Evolutionary conservation across 2,888 invertebrate species (phyloP), one percentile per base, ranked within the genome.

Genomic region (Phragmatobia fuliginosa): DNA sequence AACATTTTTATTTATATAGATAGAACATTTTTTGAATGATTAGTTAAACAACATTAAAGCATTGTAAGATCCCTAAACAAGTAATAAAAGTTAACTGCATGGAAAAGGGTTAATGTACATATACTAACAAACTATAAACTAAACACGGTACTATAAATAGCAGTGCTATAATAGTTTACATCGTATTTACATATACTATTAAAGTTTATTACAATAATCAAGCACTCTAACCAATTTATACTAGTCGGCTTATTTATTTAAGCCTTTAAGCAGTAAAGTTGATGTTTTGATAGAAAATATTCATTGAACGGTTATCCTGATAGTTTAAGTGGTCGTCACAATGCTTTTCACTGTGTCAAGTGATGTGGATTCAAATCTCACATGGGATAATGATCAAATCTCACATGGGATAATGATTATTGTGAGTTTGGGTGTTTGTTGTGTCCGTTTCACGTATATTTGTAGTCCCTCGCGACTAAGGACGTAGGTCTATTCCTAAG

Each of bases 1-100:
- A n/a, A n/a, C n/a, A n/a, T n/a, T n/a, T n/a, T n/a, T n/a, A n/a
- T n/a, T n/a, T n/a, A n/a, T n/a, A n/a, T n/a, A n/a, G n/a, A n/a
- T n/a, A n/a, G n/a, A n/a, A n/a, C n/a, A n/a, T n/a, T n/a, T n/a
- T n/a, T n/a, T n/a, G n/a, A n/a, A n/a, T n/a, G n/a, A n/a, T n/a
- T n/a, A n/a, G 10, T 31, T 41, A 1, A 45, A 28, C 14, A 18
- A 36, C 25, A 36, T 52, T 52, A 36, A 67, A 61, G 0, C 59
- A 31, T 11, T 59, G n/a, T 21, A 58, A 16, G 11, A 28, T 33
- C 21, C 28, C 58, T 8, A 2, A 41, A 66, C 41, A 49, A 60
- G 60, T 66, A n/a, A 49, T 66, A 60, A 66, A 66, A 66, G 45
- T 60, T 60, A 66, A 60, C 60, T 45, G 60, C 21, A 16, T 58